Evolutionary conservation across 2,888 invertebrate species (phyloP).

Genomic region (Uropetala carovei): DNA sequence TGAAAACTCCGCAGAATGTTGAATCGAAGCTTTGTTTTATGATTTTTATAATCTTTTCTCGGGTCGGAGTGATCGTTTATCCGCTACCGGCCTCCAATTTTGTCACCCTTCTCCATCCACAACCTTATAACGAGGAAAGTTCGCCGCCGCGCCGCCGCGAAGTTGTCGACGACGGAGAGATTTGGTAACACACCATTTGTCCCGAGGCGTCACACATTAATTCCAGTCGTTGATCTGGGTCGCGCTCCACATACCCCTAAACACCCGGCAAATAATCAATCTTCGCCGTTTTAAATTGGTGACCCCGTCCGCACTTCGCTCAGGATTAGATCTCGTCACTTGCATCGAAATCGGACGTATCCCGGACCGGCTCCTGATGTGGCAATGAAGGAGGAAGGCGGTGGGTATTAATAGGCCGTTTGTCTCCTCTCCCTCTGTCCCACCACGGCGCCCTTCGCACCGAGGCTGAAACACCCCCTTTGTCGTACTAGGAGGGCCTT

Average conservation of each 20-base stretch:
- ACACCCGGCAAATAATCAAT: background rate
- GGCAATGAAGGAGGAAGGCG: slow-evolving; percentile 38
- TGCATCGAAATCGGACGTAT: slow-evolving; percentile 33
- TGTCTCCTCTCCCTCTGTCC: slow-evolving; percentile 20
- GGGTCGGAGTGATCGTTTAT: too few relatives aligned
- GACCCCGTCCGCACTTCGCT: background rate
- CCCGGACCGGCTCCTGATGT: slow-evolving; percentile 48
- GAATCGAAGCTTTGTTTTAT: too few relatives aligned
- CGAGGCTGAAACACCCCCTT: background rate
- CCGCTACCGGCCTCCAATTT: too few relatives aligned
- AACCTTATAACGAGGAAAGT: too few relatives aligned
- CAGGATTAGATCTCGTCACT: slow-evolving; percentile 41
- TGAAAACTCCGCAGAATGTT: too few relatives aligned
- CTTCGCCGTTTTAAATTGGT: background rate
- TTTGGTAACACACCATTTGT: too few relatives aligned
- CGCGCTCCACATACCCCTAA: background rate
- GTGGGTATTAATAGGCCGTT: slow-evolving; percentile 43
- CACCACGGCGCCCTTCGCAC: background rate
- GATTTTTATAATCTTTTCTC: too few relatives aligned
- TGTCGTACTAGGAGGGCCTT: background rate
- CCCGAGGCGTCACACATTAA: too few relatives aligned
- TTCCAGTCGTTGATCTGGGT: background rate
- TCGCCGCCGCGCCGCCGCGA: too few relatives aligned
- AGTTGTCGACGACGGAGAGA: too few relatives aligned
- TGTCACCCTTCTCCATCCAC: too few relatives aligned